phyloP scores from a whole-genome alignment of 2,888 invertebrate species.

The Agonopterix heracliana region DNA sequence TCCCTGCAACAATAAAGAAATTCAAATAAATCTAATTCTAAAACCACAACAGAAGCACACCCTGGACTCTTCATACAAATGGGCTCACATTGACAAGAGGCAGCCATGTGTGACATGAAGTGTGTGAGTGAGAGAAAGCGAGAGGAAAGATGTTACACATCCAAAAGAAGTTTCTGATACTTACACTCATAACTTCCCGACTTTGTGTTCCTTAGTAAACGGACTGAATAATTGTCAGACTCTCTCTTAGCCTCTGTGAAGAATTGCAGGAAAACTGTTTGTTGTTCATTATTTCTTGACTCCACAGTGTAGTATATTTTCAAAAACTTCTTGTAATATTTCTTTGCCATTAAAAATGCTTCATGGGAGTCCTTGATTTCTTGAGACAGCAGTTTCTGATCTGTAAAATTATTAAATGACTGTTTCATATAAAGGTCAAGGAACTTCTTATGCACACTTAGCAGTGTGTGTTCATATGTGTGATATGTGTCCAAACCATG shows the following conservation, averaged over 20 bases:
- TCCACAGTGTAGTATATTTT: slow-evolving; percentile 62
- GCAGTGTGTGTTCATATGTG: no score
- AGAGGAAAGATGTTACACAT: no score
- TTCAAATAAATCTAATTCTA: no score
- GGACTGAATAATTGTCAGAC: slow-evolving; percentile 51
- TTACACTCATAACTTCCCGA: slow-evolving; percentile 50
- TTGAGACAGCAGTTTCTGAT: slow-evolving; percentile 52
- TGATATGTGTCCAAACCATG: no score
- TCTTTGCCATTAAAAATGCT: slow-evolving; percentile 66
- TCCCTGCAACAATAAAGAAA: no score
- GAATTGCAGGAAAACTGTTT: slow-evolving; percentile 56
- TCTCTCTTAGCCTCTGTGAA: slow-evolving; percentile 62
- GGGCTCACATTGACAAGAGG: no score
- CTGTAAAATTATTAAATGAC: slow-evolving; percentile 31
- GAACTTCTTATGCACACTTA: not conserved
- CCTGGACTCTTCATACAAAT: no score
- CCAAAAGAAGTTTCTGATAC: slow-evolving; percentile 21
- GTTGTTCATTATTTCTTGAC: slow-evolving; percentile 33
- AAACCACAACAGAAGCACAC: no score
- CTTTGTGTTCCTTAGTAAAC: slow-evolving; percentile 38
- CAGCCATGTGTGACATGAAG: no score
- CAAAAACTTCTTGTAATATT: slow-evolving; percentile 59
- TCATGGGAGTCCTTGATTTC: slow-evolving; percentile 68
- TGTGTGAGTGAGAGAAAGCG: no score
- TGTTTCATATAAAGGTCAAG: not conserved